Conservation (phyloP, 2,888 invertebrate species). For the Trisateles emortualis region DNA sequence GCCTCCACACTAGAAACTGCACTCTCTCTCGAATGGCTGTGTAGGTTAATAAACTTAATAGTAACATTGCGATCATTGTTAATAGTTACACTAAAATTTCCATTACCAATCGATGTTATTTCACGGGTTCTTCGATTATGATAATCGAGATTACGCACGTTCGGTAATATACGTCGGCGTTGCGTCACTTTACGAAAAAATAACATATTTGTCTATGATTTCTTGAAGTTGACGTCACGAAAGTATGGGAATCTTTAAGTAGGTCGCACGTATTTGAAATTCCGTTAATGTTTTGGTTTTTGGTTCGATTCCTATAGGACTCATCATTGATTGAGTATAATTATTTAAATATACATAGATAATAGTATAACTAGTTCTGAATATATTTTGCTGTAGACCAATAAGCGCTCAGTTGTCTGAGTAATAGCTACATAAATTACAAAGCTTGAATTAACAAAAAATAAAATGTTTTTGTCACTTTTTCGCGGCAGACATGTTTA, state of each 20-base stretch:
- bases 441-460: too few species aligned
- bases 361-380: too few species aligned
- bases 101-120: constrained; percentile 15
- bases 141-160: constrained; percentile 2
- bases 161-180: not conserved
- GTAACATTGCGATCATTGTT: constrained; percentile 24
- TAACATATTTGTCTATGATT: not conserved
- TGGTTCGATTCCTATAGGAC: too few species aligned
- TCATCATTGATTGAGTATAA: too few species aligned
- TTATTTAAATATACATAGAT: too few species aligned
- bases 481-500: too few species aligned
- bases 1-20: constrained; percentile 50
- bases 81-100: constrained; percentile 17
- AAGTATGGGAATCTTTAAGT: too few species aligned
- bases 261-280: too few species aligned
- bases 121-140: constrained; percentile 8
- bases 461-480: too few species aligned
- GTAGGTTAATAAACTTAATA: constrained; percentile 44
- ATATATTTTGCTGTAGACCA: not conserved
- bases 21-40: constrained; percentile 50
- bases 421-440: too few species aligned
- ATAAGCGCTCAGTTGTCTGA: too few species aligned
- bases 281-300: too few species aligned
- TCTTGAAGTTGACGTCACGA: not conserved
- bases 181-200: constrained; percentile 9